Conservation (phyloP, 2,797 vertebrate genomes). For the Rhynchonycteris naso region DNA sequence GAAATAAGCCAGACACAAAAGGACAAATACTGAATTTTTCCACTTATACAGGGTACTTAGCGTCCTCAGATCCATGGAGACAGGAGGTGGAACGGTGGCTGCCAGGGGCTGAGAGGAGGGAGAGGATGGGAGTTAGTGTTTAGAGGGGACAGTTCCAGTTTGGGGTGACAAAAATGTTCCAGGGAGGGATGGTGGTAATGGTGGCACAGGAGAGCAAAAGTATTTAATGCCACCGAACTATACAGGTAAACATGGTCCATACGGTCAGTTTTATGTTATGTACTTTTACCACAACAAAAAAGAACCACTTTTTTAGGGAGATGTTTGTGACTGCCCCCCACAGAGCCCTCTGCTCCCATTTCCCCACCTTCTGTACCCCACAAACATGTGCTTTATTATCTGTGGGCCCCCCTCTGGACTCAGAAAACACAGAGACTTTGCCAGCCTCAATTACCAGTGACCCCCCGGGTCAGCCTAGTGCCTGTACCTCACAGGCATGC, state of each 20-base stretch:
- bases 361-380: neutral
- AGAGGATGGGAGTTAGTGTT: accelerated
- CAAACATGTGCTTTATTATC: neutral
- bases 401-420: neutral
- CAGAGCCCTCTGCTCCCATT: neutral
- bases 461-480: neutral
- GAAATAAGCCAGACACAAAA: neutral
- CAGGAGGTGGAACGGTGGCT: neutral
- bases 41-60: accelerated
- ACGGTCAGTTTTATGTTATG: neutral
- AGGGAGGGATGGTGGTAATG: neutral
- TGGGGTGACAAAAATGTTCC: neutral
- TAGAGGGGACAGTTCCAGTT: neutral
- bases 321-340: neutral
- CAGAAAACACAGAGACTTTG: neutral
- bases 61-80: neutral
- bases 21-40: accelerated
- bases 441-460: neutral
- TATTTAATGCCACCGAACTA: accelerated
- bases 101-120: accelerated
- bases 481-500: accelerated
- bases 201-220: neutral
- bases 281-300: neutral
- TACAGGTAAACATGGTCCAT: neutral
- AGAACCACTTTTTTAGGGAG: neutral